Evolutionary conservation across 2,888 invertebrate genomes (phyloP).

Genomic region (Ophion slaviceki): DNA sequence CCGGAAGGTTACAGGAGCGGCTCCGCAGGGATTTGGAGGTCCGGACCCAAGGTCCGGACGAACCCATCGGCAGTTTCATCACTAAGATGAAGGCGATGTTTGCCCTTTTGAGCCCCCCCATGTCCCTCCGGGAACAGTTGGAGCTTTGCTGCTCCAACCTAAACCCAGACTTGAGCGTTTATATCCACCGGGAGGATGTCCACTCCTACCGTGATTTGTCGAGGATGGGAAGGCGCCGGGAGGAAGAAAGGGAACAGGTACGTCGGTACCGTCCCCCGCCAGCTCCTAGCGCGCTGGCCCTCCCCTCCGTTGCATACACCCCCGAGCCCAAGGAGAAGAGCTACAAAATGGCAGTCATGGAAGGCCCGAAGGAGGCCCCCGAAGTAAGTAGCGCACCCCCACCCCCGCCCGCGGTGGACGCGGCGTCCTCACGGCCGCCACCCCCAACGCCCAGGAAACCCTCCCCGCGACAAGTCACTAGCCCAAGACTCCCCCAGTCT

Average conservation of each 20-base stretch:
- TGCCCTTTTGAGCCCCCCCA: neutral
- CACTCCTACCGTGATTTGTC: neutral
- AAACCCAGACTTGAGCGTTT: neutral
- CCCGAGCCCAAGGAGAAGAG: neutral
- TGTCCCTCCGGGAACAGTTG: constrained; percentile 6
- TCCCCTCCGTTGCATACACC: neutral
- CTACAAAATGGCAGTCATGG: neutral
- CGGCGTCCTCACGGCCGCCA: neutral
- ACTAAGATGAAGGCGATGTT: constrained; percentile 4
- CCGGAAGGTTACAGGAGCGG: neutral
- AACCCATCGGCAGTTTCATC: neutral
- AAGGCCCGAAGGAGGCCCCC: neutral
- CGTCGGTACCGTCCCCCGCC: constrained; percentile 22
- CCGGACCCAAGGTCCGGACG: neutral
- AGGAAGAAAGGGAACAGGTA: neutral
- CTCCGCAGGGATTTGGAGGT: neutral
- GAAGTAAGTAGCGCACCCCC: too few relatives aligned
- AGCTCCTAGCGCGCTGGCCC: neutral
- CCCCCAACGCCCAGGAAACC: too few relatives aligned
- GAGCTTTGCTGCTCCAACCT: constrained; percentile 21
- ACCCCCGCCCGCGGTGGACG: neutral
- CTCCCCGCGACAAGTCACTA: neutral
- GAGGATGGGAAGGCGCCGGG: neutral
- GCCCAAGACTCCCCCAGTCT: neutral
- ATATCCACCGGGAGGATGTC: neutral